Evolutionary conservation across 1,140 invertebrate species (phyloP).

Genomic region (Lordiphosa stackelbergi): DNA sequence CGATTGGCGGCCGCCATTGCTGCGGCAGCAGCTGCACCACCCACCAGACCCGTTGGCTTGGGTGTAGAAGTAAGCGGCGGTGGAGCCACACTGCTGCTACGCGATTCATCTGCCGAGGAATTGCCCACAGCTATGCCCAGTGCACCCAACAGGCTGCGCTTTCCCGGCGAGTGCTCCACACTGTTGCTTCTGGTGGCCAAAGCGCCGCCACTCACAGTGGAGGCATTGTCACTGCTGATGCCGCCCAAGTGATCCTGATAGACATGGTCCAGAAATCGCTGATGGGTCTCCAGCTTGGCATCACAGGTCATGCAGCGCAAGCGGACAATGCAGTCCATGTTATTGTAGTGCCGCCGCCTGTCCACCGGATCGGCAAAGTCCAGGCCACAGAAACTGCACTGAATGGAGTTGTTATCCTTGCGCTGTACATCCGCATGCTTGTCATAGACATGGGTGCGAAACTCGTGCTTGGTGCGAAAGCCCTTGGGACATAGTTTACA

Average conservation of each 20-base stretch:
- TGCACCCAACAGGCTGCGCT: constrained; percentile 47
- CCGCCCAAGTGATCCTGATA: constrained; percentile 72
- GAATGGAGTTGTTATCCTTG: constrained; percentile 63
- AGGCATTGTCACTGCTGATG: constrained; percentile 62
- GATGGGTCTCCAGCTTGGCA: constrained; percentile 71
- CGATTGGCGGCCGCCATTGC: constrained; percentile 10
- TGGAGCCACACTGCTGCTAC: constrained; percentile 38
- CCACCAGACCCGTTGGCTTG: constrained; percentile 7
- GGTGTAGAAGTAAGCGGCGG: constrained; percentile 27
- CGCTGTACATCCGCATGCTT: constrained; percentile 73
- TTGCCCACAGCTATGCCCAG: constrained; percentile 49
- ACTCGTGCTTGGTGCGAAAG: constrained; percentile 75
- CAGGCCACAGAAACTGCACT: constrained; percentile 71
- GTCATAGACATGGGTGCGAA: constrained; percentile 75
- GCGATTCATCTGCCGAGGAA: constrained; percentile 65
- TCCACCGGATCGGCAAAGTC: constrained; percentile 73
- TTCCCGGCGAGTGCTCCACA: constrained; percentile 60
- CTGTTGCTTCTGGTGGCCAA: constrained; percentile 25
- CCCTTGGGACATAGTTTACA: constrained; percentile 73
- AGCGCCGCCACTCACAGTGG: constrained; percentile 29
- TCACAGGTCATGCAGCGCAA: constrained; percentile 76
- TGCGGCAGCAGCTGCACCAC: constrained; percentile 5
- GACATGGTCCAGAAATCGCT: constrained; percentile 74
- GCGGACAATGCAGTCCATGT: constrained; percentile 75
- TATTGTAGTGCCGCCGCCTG: constrained; percentile 74